phyloP scores from a whole-genome alignment of 1,140 invertebrate species.

The Agrilus planipennis region DNA sequence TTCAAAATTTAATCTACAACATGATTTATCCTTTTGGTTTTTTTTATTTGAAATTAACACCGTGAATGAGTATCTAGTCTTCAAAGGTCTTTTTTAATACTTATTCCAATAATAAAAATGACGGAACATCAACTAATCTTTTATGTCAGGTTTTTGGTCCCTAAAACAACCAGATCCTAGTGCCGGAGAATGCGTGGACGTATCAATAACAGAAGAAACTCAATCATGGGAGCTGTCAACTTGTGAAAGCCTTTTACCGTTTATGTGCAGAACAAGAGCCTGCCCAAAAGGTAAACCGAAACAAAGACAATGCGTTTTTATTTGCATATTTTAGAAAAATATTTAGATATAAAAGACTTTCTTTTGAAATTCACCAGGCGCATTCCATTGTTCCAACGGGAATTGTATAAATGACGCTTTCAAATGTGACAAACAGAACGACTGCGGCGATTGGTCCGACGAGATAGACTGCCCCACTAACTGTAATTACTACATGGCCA shows the following conservation, averaged over 20 bases:
- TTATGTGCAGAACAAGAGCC: constrained; percentile 84
- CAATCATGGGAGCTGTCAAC: constrained; percentile 89
- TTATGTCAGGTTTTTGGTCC: constrained; percentile 66
- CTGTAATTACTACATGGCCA: constrained; percentile 87
- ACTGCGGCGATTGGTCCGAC: constrained; percentile 85
- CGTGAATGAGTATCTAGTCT: too few relatives aligned
- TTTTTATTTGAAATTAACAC: too few relatives aligned
- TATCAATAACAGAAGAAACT: constrained; percentile 54
- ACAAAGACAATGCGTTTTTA: too few relatives aligned
- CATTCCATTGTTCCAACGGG: constrained; percentile 86
- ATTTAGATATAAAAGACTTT: constrained; percentile 15
- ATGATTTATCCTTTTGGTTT: too few relatives aligned
- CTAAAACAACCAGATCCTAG: constrained; percentile 73
- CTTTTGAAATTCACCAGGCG: too few relatives aligned
- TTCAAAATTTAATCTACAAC: too few relatives aligned
- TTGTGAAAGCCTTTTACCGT: constrained; percentile 86
- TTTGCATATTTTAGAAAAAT: too few relatives aligned
- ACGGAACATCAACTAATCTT: too few relatives aligned
- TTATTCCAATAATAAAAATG: too few relatives aligned
- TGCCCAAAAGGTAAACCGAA: constrained; percentile 83
- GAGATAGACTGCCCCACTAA: constrained; percentile 79
- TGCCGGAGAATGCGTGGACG: constrained; percentile 79
- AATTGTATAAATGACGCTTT: constrained; percentile 81
- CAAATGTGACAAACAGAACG: constrained; percentile 84
- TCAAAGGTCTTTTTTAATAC: too few relatives aligned